These are phyloP conservation scores for Brachyptera risi DNA, from an alignment of 2,888 invertebrate species.

Conservation along the genomic window DNA sequence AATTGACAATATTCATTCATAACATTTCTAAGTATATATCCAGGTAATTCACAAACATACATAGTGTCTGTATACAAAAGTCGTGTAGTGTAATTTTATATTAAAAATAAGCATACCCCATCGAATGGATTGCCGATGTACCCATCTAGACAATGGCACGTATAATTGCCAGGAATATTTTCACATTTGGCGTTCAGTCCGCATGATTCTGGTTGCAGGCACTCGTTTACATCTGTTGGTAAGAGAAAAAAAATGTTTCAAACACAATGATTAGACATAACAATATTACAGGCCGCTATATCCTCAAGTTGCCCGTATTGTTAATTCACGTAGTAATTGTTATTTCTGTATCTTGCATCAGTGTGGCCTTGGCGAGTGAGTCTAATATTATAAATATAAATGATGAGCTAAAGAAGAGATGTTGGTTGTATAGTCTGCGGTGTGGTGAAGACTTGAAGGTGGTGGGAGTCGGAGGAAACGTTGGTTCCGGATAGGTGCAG, in stretches of 20 bases:
- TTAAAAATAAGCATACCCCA: too few relatives aligned
- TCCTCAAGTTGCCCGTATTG: not conserved
- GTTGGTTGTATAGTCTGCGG: not conserved
- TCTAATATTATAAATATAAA: constrained; percentile 18
- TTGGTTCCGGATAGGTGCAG: constrained; percentile 1
- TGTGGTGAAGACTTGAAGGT: too few relatives aligned
- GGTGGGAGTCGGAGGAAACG: constrained; percentile 1
- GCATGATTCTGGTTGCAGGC: constrained; percentile 73
- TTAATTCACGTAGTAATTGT: constrained; percentile 11
- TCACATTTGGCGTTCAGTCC: constrained; percentile 76
- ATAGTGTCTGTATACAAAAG: too few relatives aligned
- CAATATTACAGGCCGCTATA: not conserved
- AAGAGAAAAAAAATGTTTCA: too few relatives aligned
- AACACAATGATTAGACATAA: constrained; percentile 20
- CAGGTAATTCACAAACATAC: too few relatives aligned
- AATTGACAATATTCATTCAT: too few relatives aligned
- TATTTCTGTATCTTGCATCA: constrained; percentile 19
- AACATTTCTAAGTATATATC: too few relatives aligned
- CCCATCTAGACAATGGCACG: constrained; percentile 78
- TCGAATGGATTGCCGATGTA: constrained; percentile 79
- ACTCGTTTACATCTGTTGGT: constrained; percentile 88
- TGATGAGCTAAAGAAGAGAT: constrained; percentile 25
- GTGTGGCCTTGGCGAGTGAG: constrained; percentile 17
- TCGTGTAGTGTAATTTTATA: too few relatives aligned
- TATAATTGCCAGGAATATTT: constrained; percentile 83